Evolutionary conservation across 1,140 invertebrate species (phyloP).

Genomic region (Papilio xuthus): DNA sequence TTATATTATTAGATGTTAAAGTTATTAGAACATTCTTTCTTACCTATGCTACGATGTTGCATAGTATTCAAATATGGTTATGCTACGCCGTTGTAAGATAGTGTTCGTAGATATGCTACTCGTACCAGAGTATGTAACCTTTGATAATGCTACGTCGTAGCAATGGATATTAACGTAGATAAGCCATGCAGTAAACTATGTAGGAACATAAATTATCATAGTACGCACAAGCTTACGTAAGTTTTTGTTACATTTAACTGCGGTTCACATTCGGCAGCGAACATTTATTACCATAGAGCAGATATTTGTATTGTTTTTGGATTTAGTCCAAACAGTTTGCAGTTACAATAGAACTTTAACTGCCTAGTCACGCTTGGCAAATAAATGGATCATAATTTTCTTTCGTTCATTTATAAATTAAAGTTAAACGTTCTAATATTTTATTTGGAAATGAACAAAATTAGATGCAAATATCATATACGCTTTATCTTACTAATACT

Average conservation of each 20-base stretch:
- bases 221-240: neutral
- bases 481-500: too few relatives aligned
- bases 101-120: too few relatives aligned
- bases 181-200: neutral
- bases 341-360: constrained; percentile 1
- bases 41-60: too few relatives aligned
- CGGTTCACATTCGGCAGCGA: neutral
- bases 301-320: constrained; percentile 23
- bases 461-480: neutral
- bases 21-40: too few relatives aligned
- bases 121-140: too few relatives aligned
- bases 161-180: neutral
- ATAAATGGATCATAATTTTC: constrained; percentile 18
- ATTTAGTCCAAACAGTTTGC: constrained; percentile 16
- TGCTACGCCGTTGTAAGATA: too few relatives aligned
- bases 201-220: neutral
- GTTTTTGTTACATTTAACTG: constrained; percentile 12
- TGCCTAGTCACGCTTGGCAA: constrained; percentile 21
- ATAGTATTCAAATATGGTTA: too few relatives aligned
- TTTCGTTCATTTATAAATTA: neutral
- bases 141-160: neutral
- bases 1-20: too few relatives aligned
- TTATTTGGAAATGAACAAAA: neutral
- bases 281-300: neutral
- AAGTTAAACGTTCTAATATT: neutral